Evolutionary conservation across 2,888 invertebrate species (phyloP).

Genomic region (Dryobota labecula): DNA sequence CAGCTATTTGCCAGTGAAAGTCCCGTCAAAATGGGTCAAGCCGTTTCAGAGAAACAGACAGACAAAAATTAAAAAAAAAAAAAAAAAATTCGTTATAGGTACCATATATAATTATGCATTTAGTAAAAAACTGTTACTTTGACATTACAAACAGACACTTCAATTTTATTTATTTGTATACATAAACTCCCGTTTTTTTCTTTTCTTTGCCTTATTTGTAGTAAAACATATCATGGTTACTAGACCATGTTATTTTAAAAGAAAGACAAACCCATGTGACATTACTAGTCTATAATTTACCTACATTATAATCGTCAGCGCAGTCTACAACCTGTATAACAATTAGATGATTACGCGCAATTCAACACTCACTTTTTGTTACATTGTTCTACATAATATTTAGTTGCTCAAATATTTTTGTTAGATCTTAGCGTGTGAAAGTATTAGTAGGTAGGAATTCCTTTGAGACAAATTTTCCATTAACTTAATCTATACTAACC

Average conservation of each 20-base stretch:
- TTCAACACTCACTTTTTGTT: constrained; percentile 30
- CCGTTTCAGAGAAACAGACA: too few relatives aligned
- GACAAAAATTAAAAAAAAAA: too few relatives aligned
- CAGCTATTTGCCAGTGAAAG: too few relatives aligned
- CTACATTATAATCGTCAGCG: background rate
- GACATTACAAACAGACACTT: too few relatives aligned
- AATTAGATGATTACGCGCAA: constrained; percentile 46
- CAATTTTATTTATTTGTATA: too few relatives aligned
- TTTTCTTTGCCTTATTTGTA: too few relatives aligned
- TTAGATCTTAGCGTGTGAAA: constrained; percentile 24
- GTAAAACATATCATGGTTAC: too few relatives aligned
- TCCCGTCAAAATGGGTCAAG: too few relatives aligned
- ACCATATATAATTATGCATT: too few relatives aligned
- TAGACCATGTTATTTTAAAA: background rate
- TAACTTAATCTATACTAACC: background rate
- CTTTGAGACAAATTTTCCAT: background rate
- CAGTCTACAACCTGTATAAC: constrained; percentile 1
- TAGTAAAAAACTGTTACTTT: too few relatives aligned
- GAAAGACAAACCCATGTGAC: background rate
- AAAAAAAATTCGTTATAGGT: too few relatives aligned
- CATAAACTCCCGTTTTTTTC: too few relatives aligned
- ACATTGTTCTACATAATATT: constrained; percentile 1
- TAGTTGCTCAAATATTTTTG: constrained; percentile 35
- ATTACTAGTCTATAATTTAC: constrained; percentile 2
- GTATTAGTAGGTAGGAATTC: constrained; percentile 7